Percentiles rank a stretch among this genome's conserved stretches.
Evolutionary conservation across 2,888 invertebrate genomes (phyloP).

Genomic region (Panzeria rudis): DNA sequence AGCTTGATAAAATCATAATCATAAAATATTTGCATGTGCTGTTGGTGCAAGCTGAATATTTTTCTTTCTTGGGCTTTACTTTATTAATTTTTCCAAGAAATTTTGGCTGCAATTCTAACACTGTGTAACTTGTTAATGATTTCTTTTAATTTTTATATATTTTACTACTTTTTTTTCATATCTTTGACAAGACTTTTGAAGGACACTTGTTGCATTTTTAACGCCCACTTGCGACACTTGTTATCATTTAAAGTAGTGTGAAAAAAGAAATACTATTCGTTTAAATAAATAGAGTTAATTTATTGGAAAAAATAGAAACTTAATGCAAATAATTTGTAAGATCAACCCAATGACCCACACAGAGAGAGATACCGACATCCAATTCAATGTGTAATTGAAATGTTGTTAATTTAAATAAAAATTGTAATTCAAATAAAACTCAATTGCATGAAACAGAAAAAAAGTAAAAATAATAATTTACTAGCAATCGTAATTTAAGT

Average conservation of each 20-base stretch:
- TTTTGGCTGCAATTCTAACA: not conserved
- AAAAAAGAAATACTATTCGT: conserved; percentile 26
- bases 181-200: conserved; percentile 64
- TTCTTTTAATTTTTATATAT: conserved; percentile 2
- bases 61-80: conserved; percentile 17
- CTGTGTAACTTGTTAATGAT: conserved; percentile 8
- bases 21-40: conserved; percentile 14
- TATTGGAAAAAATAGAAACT: conserved; percentile 49
- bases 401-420: conserved; percentile 53
- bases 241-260: conserved; percentile 67
- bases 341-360: conserved; percentile 71
- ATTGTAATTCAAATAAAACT: conserved; percentile 42
- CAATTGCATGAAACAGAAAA: conserved; percentile 5
- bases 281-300: conserved; percentile 27
- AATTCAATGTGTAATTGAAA: conserved; percentile 60
- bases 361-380: conserved; percentile 53
- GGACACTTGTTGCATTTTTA: conserved; percentile 68
- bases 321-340: conserved; percentile 71
- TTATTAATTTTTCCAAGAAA: not conserved
- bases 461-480: not conserved
- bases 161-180: not conserved
- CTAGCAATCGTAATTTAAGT: not conserved
- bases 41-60: conserved; percentile 2
- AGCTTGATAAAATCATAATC: not conserved
- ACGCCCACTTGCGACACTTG: conserved; percentile 62